These are phyloP conservation scores for Meloe dianella DNA, from an alignment of 2,888 invertebrate genomes.

Conservation along the genomic window DNA sequence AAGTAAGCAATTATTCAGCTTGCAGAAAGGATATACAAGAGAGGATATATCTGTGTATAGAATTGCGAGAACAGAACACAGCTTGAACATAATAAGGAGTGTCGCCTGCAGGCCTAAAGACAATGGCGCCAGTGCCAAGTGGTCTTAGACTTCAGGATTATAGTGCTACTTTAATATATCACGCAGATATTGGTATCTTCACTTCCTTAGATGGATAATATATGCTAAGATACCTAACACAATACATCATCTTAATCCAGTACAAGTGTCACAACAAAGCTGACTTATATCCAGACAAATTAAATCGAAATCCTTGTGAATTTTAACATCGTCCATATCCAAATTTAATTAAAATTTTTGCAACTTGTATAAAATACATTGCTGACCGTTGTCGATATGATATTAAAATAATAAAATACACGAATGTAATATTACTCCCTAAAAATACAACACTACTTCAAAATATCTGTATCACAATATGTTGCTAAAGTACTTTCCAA, in stretches of 20 bases:
- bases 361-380: neutral
- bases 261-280: slow-evolving; percentile 5
- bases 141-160: slow-evolving; percentile 28
- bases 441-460: neutral
- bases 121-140: slow-evolving; percentile 35
- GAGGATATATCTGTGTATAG: neutral
- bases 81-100: slow-evolving; percentile 36
- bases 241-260: slow-evolving; percentile 14
- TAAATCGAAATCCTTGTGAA: neutral
- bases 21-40: neutral
- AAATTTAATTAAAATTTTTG: neutral
- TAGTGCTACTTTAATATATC: slow-evolving; percentile 17
- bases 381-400: neutral
- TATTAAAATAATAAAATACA: neutral
- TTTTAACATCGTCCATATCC: too few species aligned
- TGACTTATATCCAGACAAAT: neutral
- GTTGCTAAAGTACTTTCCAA: slow-evolving; percentile 26
- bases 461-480: slow-evolving; percentile 13
- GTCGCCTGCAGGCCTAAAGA: slow-evolving; percentile 36
- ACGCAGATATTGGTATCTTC: slow-evolving; percentile 17
- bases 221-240: slow-evolving; percentile 3
- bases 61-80: slow-evolving; percentile 24
- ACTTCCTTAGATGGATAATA: slow-evolving; percentile 5
- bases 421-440: neutral
- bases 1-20: neutral